Evolutionary conservation across 2,888 invertebrate genomes (phyloP), one percentile per base, ranked within the genome.

Genomic region (Diogma glabrata): DNA sequence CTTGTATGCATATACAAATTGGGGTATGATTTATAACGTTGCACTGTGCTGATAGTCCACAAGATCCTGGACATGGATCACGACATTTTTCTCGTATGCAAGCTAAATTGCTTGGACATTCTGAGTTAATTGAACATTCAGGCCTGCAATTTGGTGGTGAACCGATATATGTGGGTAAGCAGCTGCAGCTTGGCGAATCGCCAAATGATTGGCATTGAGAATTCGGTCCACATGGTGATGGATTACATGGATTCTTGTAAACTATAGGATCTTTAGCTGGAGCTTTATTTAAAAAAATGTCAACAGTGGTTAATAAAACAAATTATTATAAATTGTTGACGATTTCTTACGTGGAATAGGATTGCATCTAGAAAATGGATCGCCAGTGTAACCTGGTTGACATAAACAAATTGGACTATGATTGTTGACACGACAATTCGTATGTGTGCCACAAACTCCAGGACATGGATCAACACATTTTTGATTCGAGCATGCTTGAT

Each of bases 391-490:
- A 22, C 73, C 72, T 3, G 64, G 61, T 16, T 71, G 67, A 57
- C 82, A 82, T 50, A 71, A 70, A 60, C 81, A 82, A 57, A 77
- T 75, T 2, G 81, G 77, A 49, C 74, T 75, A 57, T 81, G 79
- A 58, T 77, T 78, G 20, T 76, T 69, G 1, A 79, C 76, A 54
- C 73, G 71, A 56, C 80, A 80, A 36, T 71, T 63, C 3, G 79
- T 77, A 55, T 71, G 72, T 23, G 72, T 61, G 40, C 78, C 79
- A 66, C 87, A 87, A 53, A 81, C 79, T 50, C 81, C 80, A 45
- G 77, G 73, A 58, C 86, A 87, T 22, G 84, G 85, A 65, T 85
- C 78, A 16, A 70, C 67, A 66, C 86, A 90, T 68, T 81, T 84
- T 54, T 80, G 78, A 58, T 81, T 81, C 22, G 81, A 70, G 63